Conservation (phyloP, 2,113 vertebrate species). For the Halichoerus grypus region DNA sequence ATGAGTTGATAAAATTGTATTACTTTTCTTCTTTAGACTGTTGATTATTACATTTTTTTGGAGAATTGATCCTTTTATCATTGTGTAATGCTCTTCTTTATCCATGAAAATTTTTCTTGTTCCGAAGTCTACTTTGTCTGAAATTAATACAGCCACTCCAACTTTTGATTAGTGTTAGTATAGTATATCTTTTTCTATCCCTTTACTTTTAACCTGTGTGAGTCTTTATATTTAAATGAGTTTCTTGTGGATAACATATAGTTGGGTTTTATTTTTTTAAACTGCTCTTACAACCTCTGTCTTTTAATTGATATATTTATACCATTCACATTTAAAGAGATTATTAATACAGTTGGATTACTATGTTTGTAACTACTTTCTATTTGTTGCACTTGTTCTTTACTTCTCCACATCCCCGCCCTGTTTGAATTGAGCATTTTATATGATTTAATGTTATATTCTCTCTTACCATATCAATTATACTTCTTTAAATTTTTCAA, state of each 20-base stretch:
- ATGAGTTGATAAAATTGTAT: slow-evolving; percentile 6
- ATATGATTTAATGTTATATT: not conserved
- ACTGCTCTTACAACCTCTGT: not conserved
- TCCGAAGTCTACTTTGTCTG: not conserved
- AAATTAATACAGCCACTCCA: not conserved
- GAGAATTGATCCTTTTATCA: not conserved
- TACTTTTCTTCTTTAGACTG: not conserved
- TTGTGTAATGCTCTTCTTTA: not conserved
- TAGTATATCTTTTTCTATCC: not conserved
- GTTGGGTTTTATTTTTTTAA: not conserved
- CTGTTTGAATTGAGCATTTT: not conserved
- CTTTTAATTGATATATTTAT: not conserved
- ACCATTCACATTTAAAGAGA: not conserved
- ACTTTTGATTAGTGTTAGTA: not conserved
- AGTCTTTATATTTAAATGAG: not conserved
- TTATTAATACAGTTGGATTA: not conserved
- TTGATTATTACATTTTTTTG: not conserved
- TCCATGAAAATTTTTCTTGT: not conserved
- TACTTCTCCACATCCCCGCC: not conserved
- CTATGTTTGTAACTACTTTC: not conserved
- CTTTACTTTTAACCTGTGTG: not conserved
- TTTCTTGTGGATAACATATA: not conserved
- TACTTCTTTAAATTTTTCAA: not conserved
- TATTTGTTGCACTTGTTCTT: not conserved
- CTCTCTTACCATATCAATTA: not conserved